A percentile compares a stretch with the other conserved stretches of the same genome.
Conservation (phyloP, 2,888 invertebrate genomes). For the Gisinianus flammeolus region DNA sequence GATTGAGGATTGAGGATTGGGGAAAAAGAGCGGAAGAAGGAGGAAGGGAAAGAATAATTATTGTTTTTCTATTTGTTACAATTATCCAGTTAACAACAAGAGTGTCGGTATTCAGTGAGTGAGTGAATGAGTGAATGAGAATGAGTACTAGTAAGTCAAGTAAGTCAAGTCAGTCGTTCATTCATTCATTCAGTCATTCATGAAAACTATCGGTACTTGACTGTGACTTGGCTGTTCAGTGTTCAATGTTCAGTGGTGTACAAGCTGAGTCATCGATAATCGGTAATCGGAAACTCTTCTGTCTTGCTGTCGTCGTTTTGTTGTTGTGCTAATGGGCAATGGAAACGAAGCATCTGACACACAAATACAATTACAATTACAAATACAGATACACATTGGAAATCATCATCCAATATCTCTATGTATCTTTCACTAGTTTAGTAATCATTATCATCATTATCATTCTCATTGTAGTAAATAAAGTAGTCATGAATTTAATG, state of each 20-base stretch:
- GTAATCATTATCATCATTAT: too few relatives aligned
- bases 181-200: neutral
- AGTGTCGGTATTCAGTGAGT: neutral
- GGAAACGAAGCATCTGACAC: too few relatives aligned
- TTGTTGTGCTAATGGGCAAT: too few relatives aligned
- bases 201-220: neutral
- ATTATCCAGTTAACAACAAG: neutral
- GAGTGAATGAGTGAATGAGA: neutral
- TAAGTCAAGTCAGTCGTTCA: neutral
- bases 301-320: too few relatives aligned
- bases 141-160: neutral
- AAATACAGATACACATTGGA: too few relatives aligned
- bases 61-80: neutral
- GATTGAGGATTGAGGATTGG: neutral
- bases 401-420: too few relatives aligned
- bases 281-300: neutral
- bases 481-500: too few relatives aligned
- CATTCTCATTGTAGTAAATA: too few relatives aligned
- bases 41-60: neutral
- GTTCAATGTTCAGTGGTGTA: neutral
- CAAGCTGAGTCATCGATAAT: neutral
- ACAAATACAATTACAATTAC: too few relatives aligned
- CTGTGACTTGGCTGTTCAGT: neutral
- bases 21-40: slow-evolving; percentile 7
- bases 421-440: too few relatives aligned